A percentile compares a stretch with the other conserved stretches of the same genome.
phyloP scores from a whole-genome alignment of 2,888 invertebrate species.

The Sicus ferrugineus region DNA sequence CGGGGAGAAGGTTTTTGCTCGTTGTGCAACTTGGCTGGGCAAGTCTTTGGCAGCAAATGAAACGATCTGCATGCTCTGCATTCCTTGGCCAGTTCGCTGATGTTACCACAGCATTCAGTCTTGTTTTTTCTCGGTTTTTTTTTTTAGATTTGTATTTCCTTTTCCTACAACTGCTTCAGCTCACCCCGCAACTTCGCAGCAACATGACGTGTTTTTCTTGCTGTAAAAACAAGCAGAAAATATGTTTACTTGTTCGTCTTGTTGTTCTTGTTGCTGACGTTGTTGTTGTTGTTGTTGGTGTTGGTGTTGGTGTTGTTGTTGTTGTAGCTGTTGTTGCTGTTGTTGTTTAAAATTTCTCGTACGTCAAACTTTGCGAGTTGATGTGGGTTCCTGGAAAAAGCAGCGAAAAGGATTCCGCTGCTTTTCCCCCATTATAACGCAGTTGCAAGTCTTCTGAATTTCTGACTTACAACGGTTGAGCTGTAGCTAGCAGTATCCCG shows the following conservation, averaged over 20 bases:
- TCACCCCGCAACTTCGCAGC: background rate
- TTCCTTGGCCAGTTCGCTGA: background rate
- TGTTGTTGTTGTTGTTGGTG: too few species aligned
- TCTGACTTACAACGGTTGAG: background rate
- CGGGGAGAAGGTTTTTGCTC: constrained; percentile 3
- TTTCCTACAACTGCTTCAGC: background rate
- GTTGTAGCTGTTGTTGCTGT: constrained; percentile 8
- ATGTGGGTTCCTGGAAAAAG: background rate
- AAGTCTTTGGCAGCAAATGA: constrained; percentile 23
- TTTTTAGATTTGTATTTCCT: background rate
- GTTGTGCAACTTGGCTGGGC: constrained; percentile 17
- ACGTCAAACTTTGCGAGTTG: background rate
- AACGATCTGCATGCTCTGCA: constrained; percentile 13
- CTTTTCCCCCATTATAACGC: constrained; percentile 28
- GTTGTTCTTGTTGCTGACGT: too few species aligned
- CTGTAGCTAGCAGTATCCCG: constrained; percentile 1
- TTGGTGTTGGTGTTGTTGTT: too few species aligned
- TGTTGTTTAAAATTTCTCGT: constrained; percentile 12
- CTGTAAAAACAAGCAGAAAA: background rate
- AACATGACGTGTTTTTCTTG: background rate
- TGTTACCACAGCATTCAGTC: background rate
- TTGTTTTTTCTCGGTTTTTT: background rate
- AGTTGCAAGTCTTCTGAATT: background rate
- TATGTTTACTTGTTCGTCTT: background rate
- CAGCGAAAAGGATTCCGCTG: constrained; percentile 9